Evolutionary conservation across 2,888 invertebrate species (phyloP), one percentile per base, ranked within the genome.

Genomic region (Machimus rusticus): DNA sequence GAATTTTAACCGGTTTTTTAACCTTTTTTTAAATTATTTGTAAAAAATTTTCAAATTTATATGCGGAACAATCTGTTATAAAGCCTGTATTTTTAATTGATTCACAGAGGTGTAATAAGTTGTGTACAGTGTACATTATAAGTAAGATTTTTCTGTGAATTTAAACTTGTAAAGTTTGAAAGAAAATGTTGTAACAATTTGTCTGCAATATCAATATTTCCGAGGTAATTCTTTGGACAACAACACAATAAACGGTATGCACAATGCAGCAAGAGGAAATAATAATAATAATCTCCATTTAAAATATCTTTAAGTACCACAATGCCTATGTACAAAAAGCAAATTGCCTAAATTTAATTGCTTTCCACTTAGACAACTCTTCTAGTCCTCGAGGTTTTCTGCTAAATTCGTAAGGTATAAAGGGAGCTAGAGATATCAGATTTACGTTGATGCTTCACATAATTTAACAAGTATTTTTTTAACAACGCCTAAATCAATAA

Each of bases 101-200:
- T 31, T 84, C 51, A 74, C 14, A 28, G n/a, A 87, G 74, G 74
- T 88, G 88, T 9, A 88, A 37, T 8, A 88, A 19, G 19, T 46
- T 55, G n/a, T n/a, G n/a, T n/a, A n/a, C n/a, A n/a, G 39, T 87
- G 88, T 23, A 88, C 76, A 66, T 88, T 81, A 28, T 31, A 87
- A 28, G 87, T 81, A 6, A 84, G 43, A 39, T 77, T 87, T 16
- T 79, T 84, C 77, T 82, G 55, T 46, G 23, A 28, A 66, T 55
- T 84, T 23, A 87, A 34, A 77, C 37, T 14, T 28, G 84, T 57
- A 76, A 87, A 87, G 31, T 87, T 34, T 82, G 82, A 43, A 28
- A 87, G 77, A 77, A 87, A 84, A 31, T 37, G 34, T 82, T 74
- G 46, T 78, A 87, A 34, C 82, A 87, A 31, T 39, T 66, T 57